These are phyloP conservation scores for Sarotherodon lohbergeri DNA, from an alignment of 2,113 vertebrate species.

Conservation along the genomic window DNA sequence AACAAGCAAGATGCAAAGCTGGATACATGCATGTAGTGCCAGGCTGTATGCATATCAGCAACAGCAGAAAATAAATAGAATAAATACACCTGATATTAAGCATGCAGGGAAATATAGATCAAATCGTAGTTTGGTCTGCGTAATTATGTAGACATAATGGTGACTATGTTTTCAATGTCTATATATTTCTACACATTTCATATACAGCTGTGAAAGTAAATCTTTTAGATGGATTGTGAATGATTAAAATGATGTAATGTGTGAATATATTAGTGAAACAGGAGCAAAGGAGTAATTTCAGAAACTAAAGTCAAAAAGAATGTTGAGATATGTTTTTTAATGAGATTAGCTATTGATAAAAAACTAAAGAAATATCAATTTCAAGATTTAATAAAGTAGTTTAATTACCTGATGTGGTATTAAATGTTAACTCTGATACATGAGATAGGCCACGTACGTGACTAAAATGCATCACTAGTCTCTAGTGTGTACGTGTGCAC, in stretches of 20 bases:
- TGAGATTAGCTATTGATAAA: not conserved
- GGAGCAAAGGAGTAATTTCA: not conserved
- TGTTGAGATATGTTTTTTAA: not conserved
- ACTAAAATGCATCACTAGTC: not conserved
- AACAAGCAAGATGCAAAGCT: not conserved
- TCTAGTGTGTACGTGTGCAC: not conserved
- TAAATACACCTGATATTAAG: not conserved
- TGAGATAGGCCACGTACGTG: not conserved
- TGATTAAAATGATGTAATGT: not conserved
- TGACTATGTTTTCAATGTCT: not conserved
- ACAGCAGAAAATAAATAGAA: not conserved
- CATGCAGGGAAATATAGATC: not conserved
- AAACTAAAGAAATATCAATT: not conserved
- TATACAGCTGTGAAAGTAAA: not conserved
- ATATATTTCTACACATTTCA: not conserved
- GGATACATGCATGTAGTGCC: not conserved
- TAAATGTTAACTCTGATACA: conserved; percentile 4
- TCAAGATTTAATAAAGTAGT: not conserved
- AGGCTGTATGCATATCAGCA: not conserved
- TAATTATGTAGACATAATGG: not conserved
- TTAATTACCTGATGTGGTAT: not conserved
- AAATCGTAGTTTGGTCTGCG: not conserved
- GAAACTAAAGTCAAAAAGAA: not conserved
- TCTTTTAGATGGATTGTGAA: not conserved
- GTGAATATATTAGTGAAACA: not conserved